Conservation (phyloP, 2,797 vertebrate species). For the Poecilia gillii region DNA sequence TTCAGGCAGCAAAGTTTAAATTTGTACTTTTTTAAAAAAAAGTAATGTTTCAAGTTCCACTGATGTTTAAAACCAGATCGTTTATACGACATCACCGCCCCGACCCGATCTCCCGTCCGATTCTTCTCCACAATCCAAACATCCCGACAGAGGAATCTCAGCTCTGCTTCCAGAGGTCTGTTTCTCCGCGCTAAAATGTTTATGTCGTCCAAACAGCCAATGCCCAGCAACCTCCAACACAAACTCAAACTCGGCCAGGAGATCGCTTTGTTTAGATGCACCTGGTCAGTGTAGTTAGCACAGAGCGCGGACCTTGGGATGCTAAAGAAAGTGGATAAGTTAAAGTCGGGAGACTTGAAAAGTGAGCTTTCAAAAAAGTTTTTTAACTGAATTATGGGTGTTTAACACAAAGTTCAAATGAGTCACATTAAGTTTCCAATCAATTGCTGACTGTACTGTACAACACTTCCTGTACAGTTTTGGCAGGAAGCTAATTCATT, state of each 20-base stretch:
- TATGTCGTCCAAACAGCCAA: slow-evolving; percentile 5
- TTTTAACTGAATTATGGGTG: neutral
- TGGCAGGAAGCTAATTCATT: neutral
- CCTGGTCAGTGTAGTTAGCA: neutral
- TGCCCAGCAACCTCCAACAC: slow-evolving; percentile 27
- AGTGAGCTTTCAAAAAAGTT: neutral
- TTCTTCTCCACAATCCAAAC: slow-evolving; percentile 31
- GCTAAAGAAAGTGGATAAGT: neutral
- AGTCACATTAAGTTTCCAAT: neutral
- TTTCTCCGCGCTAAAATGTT: neutral
- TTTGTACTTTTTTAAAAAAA: too few relatives aligned
- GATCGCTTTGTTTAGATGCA: neutral
- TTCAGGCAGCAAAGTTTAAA: neutral
- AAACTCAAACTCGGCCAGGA: slow-evolving; percentile 8
- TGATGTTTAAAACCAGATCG: neutral
- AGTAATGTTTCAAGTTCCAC: neutral
- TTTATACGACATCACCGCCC: neutral
- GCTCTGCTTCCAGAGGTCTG: slow-evolving; percentile 35
- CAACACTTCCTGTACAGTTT: neutral
- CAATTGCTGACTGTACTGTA: too few relatives aligned
- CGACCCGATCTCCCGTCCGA: neutral
- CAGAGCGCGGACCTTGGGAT: neutral
- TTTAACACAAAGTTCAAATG: neutral
- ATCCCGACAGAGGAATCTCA: slow-evolving; percentile 14
- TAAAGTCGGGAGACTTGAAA: neutral